Evolutionary conservation across 2,888 invertebrate species (phyloP), one percentile per base, ranked within the genome.

Genomic region (Macaria liturata): DNA sequence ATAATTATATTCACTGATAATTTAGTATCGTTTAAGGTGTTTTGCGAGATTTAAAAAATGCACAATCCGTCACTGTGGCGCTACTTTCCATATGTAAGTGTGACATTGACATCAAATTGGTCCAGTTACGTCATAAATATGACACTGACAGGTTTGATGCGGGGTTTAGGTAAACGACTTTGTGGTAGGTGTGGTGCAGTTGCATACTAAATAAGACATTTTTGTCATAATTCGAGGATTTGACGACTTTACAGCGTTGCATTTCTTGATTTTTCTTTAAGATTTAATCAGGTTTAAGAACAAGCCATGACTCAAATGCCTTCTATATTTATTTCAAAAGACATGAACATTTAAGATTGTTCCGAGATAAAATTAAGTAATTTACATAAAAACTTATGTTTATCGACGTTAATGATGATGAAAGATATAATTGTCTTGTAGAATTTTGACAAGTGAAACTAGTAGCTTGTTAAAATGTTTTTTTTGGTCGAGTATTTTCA

Each of bases 51-150:
- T 58, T 53, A 52, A 64, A 67, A 67, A 66, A 57, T 60, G 57
- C 65, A 64, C 72, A 59, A 68, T 66, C 71, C 68, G 68, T 69
- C 74, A 70, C 59, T 66, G 76, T 66, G 76, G 76, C 76, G 74
- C 74, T 75, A 71, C 67, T 70, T 75, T 70, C 70, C 61, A 66
- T 69, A 51, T 62, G 61, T 54, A 64, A 59, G 57, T 55, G 37
- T 54, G 77, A 70, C 81, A 81, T 81, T 81, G 80, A 78, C 76
- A 78, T 75, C 57, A 65, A 74, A 75, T 69, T 70, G 53, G 59
- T 61, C 60, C 64, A 69, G 67, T 75, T 75, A 70, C 64, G 66
- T 72, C 70, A 70, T 70, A 70, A 69, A 68, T 66, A 59, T 59
- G 61, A 53, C 51, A 61, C 45, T 59, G 39, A 9, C 57, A 50